Evolutionary conservation across 2,797 vertebrate species (phyloP), one percentile per base, ranked within the genome.

Genomic region (Arrhamphus sclerolepis): DNA sequence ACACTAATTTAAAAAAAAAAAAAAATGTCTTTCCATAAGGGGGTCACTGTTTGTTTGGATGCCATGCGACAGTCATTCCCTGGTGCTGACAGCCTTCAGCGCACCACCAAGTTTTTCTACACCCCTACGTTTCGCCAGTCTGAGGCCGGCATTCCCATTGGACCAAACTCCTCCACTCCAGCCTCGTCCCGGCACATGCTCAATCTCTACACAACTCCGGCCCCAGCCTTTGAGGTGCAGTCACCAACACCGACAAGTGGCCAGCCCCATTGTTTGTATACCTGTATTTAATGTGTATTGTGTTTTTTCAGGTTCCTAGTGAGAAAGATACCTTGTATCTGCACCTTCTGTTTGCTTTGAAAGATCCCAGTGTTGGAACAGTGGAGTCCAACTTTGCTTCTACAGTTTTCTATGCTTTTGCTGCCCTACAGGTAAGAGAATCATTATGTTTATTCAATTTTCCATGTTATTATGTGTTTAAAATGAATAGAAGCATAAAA

Each of bases 331-430:
- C 89, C 0, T 89, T 95, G 52, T 95, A 95, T 56, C 64, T 94
- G 52, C 94, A 96, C 77, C 90, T 98, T 16, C 90, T 98, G 39
- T 94, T 94, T 11, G 94, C 94, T 0, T 85, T 98, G 60, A 94
- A 80, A 79, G 88, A 88, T 56, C 82, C 85, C 0, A 84, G 50
- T 0, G 84, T 98, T 46, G 93, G 67, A 7, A 91, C 78, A 0
- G 81, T 98, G 75, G 95, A 97, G 87, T 94, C 94, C 2, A 87
- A 92, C 83, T 93, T 95, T 7, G 89, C 94, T 0, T 87, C 87
- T 0, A 91, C 93, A 8, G 77, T 98, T 70, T 92, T 92, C 34
- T 93, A 96, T 0, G 86, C 93, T 42, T 94, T 98, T 87, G 64
- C 51, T 7, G 53, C 79, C 11, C 79, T 98, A 73, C 92, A 91